A percentile compares a stretch with the other conserved stretches of the same genome.
Conservation (phyloP, 1,140 invertebrate species). For the Drosophila watanabei region DNA sequence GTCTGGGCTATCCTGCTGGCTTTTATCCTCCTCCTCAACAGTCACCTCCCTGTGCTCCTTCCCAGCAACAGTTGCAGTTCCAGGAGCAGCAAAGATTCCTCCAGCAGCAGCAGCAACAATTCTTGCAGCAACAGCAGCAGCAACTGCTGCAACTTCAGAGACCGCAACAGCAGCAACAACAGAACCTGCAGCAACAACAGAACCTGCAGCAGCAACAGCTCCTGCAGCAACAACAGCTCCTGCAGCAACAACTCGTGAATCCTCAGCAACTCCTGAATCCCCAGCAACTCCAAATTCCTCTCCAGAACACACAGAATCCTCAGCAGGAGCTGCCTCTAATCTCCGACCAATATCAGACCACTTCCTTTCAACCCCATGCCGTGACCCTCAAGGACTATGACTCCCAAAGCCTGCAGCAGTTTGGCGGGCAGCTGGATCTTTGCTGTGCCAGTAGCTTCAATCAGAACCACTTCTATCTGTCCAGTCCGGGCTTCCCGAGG, state of each 20-base stretch:
- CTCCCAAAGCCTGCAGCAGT: conserved; percentile 61
- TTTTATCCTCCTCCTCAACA: conserved; percentile 22
- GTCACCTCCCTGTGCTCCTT: conserved; percentile 11
- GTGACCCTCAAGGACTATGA: conserved; percentile 71
- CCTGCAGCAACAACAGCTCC: conserved; percentile 23
- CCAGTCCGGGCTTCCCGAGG: conserved; percentile 87
- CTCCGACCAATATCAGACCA: conserved; percentile 66
- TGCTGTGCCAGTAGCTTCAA: conserved; percentile 86
- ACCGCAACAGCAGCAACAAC: conserved; percentile 27
- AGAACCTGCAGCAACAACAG: conserved; percentile 9
- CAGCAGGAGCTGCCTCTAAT: conserved; percentile 59
- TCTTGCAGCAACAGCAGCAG: conserved; percentile 19
- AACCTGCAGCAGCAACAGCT: conserved; percentile 15
- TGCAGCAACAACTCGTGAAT: conserved; percentile 16
- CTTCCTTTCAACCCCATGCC: conserved; percentile 52
- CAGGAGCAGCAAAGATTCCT: conserved; percentile 17
- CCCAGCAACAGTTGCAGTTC: conserved; percentile 17
- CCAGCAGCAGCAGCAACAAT: conserved; percentile 23
- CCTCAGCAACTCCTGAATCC: conserved; percentile 11
- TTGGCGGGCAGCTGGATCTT: conserved; percentile 54
- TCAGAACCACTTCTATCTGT: conserved; percentile 86
- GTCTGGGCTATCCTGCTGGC: conserved; percentile 21
- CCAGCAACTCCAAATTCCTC: conserved; percentile 9
- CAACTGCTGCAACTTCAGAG: conserved; percentile 29
- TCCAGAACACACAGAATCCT: conserved; percentile 15